phyloP scores from a whole-genome alignment of 2,113 vertebrate genomes.

The Tiliqua scincoides region DNA sequence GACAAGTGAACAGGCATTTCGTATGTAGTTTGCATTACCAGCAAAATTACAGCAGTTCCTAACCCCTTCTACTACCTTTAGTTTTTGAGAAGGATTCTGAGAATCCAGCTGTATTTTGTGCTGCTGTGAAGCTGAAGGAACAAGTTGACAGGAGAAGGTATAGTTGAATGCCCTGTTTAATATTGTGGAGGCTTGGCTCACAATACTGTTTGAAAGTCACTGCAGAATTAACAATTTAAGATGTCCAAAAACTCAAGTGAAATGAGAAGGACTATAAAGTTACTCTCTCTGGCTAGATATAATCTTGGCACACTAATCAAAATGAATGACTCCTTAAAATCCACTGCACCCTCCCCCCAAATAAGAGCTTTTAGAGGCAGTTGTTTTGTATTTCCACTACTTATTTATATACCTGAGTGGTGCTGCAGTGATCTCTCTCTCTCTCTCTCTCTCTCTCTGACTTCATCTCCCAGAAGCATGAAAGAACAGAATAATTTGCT shows the following conservation, averaged over 20 bases:
- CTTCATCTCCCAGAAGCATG: slow-evolving; percentile 12
- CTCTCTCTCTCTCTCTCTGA: background rate
- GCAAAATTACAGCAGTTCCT: background rate
- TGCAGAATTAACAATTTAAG: background rate
- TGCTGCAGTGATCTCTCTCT: background rate
- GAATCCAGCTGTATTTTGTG: background rate
- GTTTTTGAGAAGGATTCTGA: slow-evolving; percentile 24
- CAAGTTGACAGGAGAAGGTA: background rate
- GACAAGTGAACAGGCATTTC: background rate
- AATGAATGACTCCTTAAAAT: background rate
- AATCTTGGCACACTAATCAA: slow-evolving; percentile 16
- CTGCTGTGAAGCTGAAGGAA: background rate
- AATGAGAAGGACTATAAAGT: background rate
- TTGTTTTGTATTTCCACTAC: slow-evolving; percentile 25
- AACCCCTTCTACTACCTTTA: slow-evolving; percentile 11
- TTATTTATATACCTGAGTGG: slow-evolving; percentile 40
- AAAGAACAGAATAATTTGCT: slow-evolving; percentile 48
- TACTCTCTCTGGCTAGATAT: slow-evolving; percentile 15
- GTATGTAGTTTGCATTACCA: background rate
- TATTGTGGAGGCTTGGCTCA: background rate
- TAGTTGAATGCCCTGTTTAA: background rate
- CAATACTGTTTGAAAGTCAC: background rate
- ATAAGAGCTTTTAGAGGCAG: slow-evolving; percentile 8
- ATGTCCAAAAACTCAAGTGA: background rate
- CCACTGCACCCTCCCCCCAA: slow-evolving; percentile 17